Conservation (phyloP, 1,140 invertebrate genomes). For the Steinernema khuongi region DNA sequence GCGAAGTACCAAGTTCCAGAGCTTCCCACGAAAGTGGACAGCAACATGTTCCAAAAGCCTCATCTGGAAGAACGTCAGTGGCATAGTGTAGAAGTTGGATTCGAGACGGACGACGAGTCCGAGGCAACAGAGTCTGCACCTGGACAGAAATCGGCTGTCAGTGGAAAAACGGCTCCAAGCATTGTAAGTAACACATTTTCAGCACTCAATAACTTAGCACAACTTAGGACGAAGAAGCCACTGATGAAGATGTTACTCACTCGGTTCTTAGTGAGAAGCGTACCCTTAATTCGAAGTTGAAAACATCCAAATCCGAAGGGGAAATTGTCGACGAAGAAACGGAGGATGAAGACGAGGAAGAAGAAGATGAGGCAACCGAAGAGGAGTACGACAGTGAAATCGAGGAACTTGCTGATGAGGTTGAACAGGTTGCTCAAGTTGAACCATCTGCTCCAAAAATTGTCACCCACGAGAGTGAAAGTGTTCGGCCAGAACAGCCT, state of each 20-base stretch:
- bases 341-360: conserved; percentile 31
- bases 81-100: conserved; percentile 54
- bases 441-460: conserved; percentile 44
- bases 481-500: conserved; percentile 18
- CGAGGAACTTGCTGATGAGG: conserved; percentile 57
- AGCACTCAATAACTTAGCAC: conserved; percentile 25
- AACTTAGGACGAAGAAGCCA: conserved; percentile 35
- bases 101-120: conserved; percentile 52
- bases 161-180: not conserved
- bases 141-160: not conserved
- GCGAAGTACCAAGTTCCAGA: conserved; percentile 41
- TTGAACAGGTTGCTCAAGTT: conserved; percentile 39
- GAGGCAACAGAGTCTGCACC: conserved; percentile 28
- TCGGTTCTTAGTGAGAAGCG: conserved; percentile 28
- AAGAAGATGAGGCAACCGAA: conserved; percentile 51
- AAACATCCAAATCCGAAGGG: conserved; percentile 18
- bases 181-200: not conserved
- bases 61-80: conserved; percentile 42
- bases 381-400: conserved; percentile 55
- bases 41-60: conserved; percentile 25
- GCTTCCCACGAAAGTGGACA: conserved; percentile 33
- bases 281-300: not conserved
- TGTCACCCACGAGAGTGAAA: conserved; percentile 34
- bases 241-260: conserved; percentile 28
- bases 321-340: conserved; percentile 19